phyloP scores from a whole-genome alignment of 2,888 invertebrate species.

The Eudemis profundana region DNA sequence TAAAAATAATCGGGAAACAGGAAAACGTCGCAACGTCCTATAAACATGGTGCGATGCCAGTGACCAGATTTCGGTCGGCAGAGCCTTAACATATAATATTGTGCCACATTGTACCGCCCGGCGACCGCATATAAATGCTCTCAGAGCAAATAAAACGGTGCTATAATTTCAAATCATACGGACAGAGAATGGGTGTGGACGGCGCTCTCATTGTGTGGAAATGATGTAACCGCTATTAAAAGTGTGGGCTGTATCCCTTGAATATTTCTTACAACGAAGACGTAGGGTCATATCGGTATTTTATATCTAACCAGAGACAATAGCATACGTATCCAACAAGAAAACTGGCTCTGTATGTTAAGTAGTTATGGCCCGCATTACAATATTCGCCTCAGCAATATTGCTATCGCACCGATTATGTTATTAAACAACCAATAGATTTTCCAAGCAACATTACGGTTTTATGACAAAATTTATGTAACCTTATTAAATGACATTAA shows the following conservation, averaged over 20 bases:
- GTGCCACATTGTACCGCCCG: constrained; percentile 79
- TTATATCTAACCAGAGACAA: constrained; percentile 83
- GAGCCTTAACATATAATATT: constrained; percentile 77
- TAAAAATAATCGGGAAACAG: neutral
- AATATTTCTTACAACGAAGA: constrained; percentile 85
- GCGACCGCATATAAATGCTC: constrained; percentile 83
- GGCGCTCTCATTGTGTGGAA: constrained; percentile 85
- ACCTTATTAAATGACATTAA: constrained; percentile 34
- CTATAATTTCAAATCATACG: constrained; percentile 86
- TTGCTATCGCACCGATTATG: constrained; percentile 60
- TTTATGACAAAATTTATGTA: constrained; percentile 32
- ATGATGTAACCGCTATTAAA: constrained; percentile 86
- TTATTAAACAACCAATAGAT: constrained; percentile 51
- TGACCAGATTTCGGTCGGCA: constrained; percentile 28
- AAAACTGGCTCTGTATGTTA: constrained; percentile 76
- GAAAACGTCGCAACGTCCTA: neutral
- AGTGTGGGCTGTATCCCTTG: constrained; percentile 85
- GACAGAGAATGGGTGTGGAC: constrained; percentile 86
- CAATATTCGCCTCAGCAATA: constrained; percentile 63
- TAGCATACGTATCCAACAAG: constrained; percentile 81
- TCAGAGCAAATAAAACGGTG: constrained; percentile 85
- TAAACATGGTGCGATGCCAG: constrained; percentile 13
- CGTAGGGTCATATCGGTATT: constrained; percentile 84
- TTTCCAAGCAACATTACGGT: constrained; percentile 18
- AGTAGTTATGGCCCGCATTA: constrained; percentile 72